Evolutionary conservation across 2,113 vertebrate species (phyloP).

Genomic region (Psilopogon haemacephalus): DNA sequence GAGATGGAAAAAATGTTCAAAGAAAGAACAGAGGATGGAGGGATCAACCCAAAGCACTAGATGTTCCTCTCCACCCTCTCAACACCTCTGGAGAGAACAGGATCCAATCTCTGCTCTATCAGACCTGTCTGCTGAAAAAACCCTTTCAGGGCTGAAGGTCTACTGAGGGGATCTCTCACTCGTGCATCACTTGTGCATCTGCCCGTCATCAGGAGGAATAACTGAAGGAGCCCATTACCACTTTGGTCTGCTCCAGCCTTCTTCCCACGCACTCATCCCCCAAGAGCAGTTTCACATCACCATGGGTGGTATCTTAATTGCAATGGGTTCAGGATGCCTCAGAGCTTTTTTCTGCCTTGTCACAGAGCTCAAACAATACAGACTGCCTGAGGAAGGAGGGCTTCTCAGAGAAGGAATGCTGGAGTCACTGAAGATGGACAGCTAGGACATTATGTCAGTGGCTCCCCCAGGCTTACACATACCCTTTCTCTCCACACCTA

Average conservation of each 20-base stretch:
- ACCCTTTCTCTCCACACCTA: neutral
- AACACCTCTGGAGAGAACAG: neutral
- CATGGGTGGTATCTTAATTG: neutral
- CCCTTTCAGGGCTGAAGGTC: neutral
- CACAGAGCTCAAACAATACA: neutral
- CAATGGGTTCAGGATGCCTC: neutral
- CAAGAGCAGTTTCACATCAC: neutral
- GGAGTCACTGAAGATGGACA: neutral
- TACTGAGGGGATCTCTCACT: neutral
- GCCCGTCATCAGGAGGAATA: neutral
- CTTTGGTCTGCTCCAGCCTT: neutral
- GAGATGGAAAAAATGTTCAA: neutral
- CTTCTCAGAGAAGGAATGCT: neutral
- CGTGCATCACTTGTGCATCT: neutral
- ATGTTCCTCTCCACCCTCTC: neutral
- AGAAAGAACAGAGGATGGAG: neutral
- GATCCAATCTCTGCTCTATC: neutral
- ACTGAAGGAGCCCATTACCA: neutral
- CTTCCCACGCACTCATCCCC: rapidly evolving
- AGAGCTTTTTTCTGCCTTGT: neutral
- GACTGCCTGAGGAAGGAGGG: neutral
- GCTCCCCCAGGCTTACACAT: neutral
- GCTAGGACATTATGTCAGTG: neutral
- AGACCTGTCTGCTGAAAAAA: neutral
- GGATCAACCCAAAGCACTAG: neutral